phyloP scores from a whole-genome alignment of 2,113 vertebrate species.

The Pionites leucogaster region DNA sequence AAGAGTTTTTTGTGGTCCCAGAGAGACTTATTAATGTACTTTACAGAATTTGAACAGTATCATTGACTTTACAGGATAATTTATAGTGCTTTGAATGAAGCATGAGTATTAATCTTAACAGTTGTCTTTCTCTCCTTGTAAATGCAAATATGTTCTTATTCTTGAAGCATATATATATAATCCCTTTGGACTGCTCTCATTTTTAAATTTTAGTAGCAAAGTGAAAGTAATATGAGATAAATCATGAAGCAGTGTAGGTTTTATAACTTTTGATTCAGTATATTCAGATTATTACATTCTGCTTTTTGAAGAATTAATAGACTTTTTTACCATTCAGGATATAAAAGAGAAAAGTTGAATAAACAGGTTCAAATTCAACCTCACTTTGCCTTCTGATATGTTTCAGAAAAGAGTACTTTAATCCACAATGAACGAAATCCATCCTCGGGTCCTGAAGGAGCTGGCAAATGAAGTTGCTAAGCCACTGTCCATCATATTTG shows the following conservation, averaged over 20 bases:
- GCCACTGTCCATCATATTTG: too few species aligned
- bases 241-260: neutral
- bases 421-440: too few species aligned
- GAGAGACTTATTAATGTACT: neutral
- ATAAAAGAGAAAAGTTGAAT: neutral
- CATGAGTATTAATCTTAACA: neutral
- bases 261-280: neutral
- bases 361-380: neutral
- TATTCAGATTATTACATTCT: neutral
- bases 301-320: neutral
- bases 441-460: too few species aligned
- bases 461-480: too few species aligned
- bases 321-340: neutral
- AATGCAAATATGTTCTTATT: neutral
- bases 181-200: neutral
- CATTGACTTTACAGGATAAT: neutral
- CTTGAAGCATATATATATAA: neutral
- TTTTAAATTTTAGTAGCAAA: neutral
- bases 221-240: neutral
- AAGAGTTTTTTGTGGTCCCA: neutral
- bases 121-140: neutral
- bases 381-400: neutral
- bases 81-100: neutral
- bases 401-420: neutral
- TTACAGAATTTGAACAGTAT: neutral